These are phyloP conservation scores for Riparia riparia DNA, from an alignment of 2,113 vertebrate genomes.

Conservation along the genomic window DNA sequence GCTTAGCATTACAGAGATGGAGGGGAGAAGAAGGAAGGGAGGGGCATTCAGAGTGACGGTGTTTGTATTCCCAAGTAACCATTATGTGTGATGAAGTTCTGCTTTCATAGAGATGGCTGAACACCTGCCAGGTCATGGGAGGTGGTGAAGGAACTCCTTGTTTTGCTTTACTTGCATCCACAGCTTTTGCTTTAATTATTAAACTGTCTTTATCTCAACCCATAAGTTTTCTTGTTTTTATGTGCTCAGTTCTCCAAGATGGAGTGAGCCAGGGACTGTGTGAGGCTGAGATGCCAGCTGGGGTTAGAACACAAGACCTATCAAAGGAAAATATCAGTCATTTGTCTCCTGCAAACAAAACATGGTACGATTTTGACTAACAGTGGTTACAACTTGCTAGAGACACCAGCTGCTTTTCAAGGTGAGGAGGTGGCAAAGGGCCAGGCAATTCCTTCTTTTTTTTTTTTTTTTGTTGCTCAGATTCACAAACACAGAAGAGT, in stretches of 20 bases:
- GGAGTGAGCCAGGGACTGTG: not conserved
- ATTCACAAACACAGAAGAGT: not conserved
- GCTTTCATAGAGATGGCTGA: not conserved
- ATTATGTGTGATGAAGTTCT: not conserved
- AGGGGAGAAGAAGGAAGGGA: not conserved
- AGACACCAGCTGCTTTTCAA: not conserved
- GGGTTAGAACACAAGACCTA: not conserved
- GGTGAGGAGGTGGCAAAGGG: not conserved
- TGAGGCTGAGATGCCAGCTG: not conserved
- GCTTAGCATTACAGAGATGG: not conserved
- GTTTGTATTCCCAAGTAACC: not conserved
- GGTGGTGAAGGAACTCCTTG: not conserved
- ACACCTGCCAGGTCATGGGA: not conserved
- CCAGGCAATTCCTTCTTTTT: not conserved
- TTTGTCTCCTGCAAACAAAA: not conserved
- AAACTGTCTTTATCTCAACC: not conserved
- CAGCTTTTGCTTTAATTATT: not conserved
- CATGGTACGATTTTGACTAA: not conserved
- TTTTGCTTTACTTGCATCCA: not conserved
- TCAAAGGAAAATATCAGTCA: not conserved
- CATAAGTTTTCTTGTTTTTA: not conserved
- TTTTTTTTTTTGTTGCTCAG: not conserved
- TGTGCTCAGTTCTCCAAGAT: rapidly evolving
- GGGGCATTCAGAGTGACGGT: rapidly evolving
- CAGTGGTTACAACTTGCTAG: not conserved